These are phyloP conservation scores for Chlorodrepanis virens DNA, from an alignment of 2,113 vertebrate genomes.

Conservation along the genomic window DNA sequence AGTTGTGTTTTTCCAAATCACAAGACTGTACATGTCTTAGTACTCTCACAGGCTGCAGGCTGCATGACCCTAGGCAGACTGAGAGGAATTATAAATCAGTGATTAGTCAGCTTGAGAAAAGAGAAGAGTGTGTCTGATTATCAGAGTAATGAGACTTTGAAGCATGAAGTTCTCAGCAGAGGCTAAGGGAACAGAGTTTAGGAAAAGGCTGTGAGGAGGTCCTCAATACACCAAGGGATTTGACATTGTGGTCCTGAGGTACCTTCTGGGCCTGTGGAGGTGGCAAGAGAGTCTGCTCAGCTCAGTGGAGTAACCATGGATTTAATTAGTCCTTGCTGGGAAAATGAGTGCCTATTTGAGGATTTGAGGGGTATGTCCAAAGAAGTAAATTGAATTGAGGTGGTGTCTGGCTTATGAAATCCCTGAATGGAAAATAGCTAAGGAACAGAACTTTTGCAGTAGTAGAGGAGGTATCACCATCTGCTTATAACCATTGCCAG, in stretches of 20 bases:
- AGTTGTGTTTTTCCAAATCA: not conserved
- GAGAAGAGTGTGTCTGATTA: not conserved
- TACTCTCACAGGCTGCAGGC: not conserved
- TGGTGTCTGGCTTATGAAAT: not conserved
- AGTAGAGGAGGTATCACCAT: not conserved
- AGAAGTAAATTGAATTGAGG: not conserved
- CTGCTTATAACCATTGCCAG: not conserved
- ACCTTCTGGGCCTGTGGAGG: not conserved
- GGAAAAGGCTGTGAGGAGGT: not conserved
- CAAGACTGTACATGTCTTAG: not conserved
- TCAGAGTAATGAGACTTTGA: not conserved
- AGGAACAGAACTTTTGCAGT: not conserved
- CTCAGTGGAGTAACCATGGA: not conserved
- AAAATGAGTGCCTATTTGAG: not conserved
- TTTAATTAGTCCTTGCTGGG: not conserved
- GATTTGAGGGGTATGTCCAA: not conserved
- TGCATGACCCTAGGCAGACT: not conserved
- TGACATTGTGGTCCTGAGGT: not conserved
- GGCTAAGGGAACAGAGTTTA: not conserved
- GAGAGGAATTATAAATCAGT: not conserved
- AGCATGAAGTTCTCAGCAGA: not conserved
- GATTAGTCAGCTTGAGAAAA: slow-evolving; percentile 21
- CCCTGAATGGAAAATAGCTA: not conserved
- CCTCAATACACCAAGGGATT: not conserved
- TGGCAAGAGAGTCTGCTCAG: not conserved